Evolutionary conservation across 1,140 invertebrate genomes (phyloP), one percentile per base, ranked within the genome.

Genomic region (Capitella teleta): DNA sequence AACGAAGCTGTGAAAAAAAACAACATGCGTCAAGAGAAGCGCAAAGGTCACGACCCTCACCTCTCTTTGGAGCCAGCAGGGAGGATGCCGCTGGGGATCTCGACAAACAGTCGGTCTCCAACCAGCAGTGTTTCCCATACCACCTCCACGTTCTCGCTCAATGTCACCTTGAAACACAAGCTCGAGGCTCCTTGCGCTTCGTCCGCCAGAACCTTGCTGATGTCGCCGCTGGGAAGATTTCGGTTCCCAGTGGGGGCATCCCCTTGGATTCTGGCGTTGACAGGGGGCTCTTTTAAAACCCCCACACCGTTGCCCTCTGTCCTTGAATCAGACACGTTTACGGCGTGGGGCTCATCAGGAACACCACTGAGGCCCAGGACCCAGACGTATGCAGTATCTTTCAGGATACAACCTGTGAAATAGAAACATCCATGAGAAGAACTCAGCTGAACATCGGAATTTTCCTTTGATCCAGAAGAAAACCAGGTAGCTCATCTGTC

Each of bases 311-410:
- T 81, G 81, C 81, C 81, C 81, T 83, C 81, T 82, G 80, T 78
- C 77, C 73, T 78, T 71, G 73, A 72, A n/a, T n/a, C n/a, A 74
- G 78, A 78, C 76, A 67, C 58, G 56, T 61, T 58, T 57, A 78
- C 80, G 80, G 81, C 79, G 78, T 83, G 83, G 83, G 85, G 84
- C 76, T 77, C 85, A 87, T 87, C 88, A 92, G 87, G 85, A 86
- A 78, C 83, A 87, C 87, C 85, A 91, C 87, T 83, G 87, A 92
- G 90, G 90, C 88, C 89, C 90, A 79, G 88, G 83, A 76, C 89
- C 89, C 83, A 94, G 86, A 82, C 83, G 84, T 79, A 89, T 84
- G 79, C 80, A 84, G 72, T 81, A 87, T 64, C 79, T 80, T 50
- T 76, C 64, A 42, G 49, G 53, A 42, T 54, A 56, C 37, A 61